Conservation (phyloP, 2,888 invertebrate genomes). For the Luperina nickerlii region DNA sequence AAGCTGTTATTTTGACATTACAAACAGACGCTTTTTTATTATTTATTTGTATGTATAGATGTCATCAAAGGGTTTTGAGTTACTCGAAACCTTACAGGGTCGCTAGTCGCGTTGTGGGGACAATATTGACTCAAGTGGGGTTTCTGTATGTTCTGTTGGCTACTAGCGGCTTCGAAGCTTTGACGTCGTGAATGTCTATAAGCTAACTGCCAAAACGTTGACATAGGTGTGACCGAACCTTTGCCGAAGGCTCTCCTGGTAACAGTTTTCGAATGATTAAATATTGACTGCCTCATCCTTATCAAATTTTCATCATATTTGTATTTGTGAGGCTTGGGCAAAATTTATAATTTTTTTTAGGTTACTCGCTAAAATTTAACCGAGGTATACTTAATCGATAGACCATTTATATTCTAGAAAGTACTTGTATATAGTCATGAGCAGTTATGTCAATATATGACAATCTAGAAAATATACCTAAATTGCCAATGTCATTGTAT, state of each 20-base stretch:
- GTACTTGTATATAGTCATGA: not conserved
- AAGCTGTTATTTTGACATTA: not conserved
- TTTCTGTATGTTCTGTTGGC: slow-evolving; percentile 68
- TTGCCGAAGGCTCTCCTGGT: slow-evolving; percentile 2
- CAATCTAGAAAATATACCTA: not conserved
- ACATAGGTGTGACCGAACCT: slow-evolving; percentile 63
- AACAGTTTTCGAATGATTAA: slow-evolving; percentile 28
- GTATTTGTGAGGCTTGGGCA: not conserved
- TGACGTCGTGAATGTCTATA: slow-evolving; percentile 56
- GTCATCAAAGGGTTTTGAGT: slow-evolving; percentile 71
- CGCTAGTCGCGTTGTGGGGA: slow-evolving; percentile 67
- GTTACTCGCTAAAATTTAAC: not conserved
- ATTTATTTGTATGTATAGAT: not conserved
- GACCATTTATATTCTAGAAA: not conserved
- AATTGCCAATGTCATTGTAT: not conserved
- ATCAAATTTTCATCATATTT: slow-evolving; percentile 9
- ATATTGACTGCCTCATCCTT: slow-evolving; percentile 30
- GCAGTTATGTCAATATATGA: not conserved
- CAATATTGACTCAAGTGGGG: slow-evolving; percentile 86
- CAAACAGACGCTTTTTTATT: not conserved
- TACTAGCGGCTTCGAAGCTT: slow-evolving; percentile 65
- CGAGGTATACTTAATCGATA: not conserved
- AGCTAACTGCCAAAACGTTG: slow-evolving; percentile 58
- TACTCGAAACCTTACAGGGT: slow-evolving; percentile 82
- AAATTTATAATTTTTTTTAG: not conserved